These are phyloP conservation scores for Chaetorhynchus papuensis DNA, from an alignment of 2,113 vertebrate genomes.

Conservation along the genomic window DNA sequence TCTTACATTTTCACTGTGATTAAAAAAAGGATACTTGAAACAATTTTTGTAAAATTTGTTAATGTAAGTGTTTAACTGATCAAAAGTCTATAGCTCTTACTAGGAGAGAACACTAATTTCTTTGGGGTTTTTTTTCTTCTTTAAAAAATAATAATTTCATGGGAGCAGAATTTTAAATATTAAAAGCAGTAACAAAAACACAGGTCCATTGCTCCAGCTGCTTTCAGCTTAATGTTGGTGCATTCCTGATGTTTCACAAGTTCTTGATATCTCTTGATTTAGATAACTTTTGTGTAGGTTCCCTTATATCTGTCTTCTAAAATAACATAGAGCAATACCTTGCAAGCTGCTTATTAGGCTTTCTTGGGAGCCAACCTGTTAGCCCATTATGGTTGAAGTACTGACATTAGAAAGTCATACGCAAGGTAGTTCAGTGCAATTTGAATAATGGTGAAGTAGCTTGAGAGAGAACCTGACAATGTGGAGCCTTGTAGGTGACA, in stretches of 20 bases:
- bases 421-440: background rate
- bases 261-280: constrained; percentile 4
- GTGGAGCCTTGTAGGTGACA: background rate
- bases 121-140: background rate
- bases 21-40: constrained; percentile 80
- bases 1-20: constrained; percentile 85
- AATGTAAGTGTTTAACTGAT: constrained; percentile 60
- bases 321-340: constrained; percentile 42
- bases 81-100: constrained; percentile 46
- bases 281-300: background rate
- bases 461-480: constrained; percentile 42
- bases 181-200: constrained; percentile 15
- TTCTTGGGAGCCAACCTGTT: background rate
- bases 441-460: background rate
- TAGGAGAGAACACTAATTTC: constrained; percentile 45
- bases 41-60: constrained; percentile 74
- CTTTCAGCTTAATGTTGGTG: constrained; percentile 24
- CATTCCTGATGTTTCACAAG: constrained; percentile 5
- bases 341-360: constrained; percentile 23
- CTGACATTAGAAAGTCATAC: background rate
- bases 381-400: background rate
- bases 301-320: background rate
- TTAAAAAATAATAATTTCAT: constrained; percentile 1
- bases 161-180: constrained; percentile 56
- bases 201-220: constrained; percentile 29